Conservation (phyloP, 2,113 vertebrate genomes). For the Cochlearius cochlearius region DNA sequence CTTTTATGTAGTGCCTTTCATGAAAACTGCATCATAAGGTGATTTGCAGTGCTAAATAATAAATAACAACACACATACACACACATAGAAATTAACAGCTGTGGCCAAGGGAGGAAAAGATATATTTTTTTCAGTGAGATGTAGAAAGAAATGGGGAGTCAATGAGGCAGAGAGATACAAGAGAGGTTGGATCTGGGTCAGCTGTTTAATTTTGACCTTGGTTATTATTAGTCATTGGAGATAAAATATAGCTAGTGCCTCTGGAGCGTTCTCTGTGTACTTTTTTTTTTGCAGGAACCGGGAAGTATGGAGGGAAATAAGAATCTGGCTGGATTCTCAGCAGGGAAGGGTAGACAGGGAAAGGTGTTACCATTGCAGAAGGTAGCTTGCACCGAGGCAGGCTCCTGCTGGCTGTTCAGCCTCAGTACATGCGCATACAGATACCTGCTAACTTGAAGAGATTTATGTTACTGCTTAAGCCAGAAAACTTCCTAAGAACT, state of each 20-base stretch:
- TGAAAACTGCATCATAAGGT: slow-evolving; percentile 39
- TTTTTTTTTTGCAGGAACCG: background rate
- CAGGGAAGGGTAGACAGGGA: background rate
- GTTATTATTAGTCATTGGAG: slow-evolving; percentile 44
- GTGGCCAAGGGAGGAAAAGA: slow-evolving; percentile 17
- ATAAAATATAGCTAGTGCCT: slow-evolving; percentile 21
- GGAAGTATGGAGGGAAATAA: background rate
- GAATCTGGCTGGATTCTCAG: background rate
- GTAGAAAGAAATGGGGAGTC: slow-evolving; percentile 40
- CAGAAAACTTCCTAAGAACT: background rate
- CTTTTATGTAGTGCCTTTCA: slow-evolving; percentile 54
- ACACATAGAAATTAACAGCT: slow-evolving; percentile 34
- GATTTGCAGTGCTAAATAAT: slow-evolving; percentile 64
- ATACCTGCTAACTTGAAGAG: background rate
- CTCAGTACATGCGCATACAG: rapidly evolving
- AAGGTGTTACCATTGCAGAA: background rate
- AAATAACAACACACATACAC: slow-evolving; percentile 57
- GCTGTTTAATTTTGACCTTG: slow-evolving; percentile 57
- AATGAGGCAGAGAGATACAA: slow-evolving; percentile 64
- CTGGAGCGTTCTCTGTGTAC: background rate
- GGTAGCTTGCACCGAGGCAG: rapidly evolving
- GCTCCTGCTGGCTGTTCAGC: background rate
- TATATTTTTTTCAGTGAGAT: slow-evolving; percentile 19
- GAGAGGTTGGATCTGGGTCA: slow-evolving; percentile 59
- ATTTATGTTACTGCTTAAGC: background rate